Base-by-base conservation (phyloP, 2,888 invertebrate species). In the Macrosiphum euphorbiae region DNA sequence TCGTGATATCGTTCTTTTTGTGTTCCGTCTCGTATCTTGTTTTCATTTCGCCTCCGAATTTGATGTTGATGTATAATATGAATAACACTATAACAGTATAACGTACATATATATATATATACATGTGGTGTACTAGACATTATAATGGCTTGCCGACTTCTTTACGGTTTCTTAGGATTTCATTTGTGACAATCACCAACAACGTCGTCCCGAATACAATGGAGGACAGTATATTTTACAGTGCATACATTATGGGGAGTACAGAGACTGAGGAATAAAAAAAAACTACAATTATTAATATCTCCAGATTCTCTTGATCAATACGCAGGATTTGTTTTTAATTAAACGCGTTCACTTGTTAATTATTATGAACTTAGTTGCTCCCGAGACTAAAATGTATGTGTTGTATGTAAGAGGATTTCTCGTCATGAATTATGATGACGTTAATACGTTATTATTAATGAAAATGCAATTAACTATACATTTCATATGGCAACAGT, bases 391-490 rank as follows among this genome's bases (percentile, higher is more conserved):
- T 61, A 24, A 35, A 90, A 90, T 67, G 35, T 67, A 50, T 50
- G 24, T 90, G 67, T 26, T 16, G 35, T 90, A 26, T 47, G 13
- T 86, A 89, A 89, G 89, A 50, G 67, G 90, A 90, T 78, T 90
- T n/a, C n/a, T 67, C 24, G n/a, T 20, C 11, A 24, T 90, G n/a
- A 90, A 7, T 90, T 67, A 90, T 35, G 47, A 90, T 35, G 11
- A 50, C n/a, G 35, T n/a, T 67, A 90, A 90, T 61, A 44, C 67
- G 47, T 47, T 35, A 26, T 78, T 90, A 67, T 78, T 67, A 35
- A 67, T 50, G 50, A 24, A 90, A 78, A 90, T 90, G 78, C 67
- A 90, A 90, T 50, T 90, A 90, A 90, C 50, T 28, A 78, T 35
- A 35, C 8, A 78, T 78, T 78, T 78, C 1, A 0, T 20, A 78